A percentile compares a stretch with the other conserved stretches of the same genome.
These are phyloP conservation scores for Epinephelus malabaricus DNA, from an alignment of 2,797 vertebrate genomes.

Conservation along the genomic window DNA sequence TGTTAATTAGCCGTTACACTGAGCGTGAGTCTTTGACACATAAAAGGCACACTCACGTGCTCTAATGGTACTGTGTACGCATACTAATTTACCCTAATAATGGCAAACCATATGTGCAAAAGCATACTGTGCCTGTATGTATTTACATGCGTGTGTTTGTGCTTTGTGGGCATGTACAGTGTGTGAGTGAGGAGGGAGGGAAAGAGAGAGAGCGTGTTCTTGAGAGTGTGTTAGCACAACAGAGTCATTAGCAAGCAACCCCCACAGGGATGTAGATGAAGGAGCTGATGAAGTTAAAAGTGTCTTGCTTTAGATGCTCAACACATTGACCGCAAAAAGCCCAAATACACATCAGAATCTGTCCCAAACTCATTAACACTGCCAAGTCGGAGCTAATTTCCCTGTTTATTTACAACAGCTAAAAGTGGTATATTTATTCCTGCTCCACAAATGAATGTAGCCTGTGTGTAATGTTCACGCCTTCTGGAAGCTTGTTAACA, in stretches of 20 bases:
- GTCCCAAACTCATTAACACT: conserved; percentile 34
- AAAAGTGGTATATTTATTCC: conserved; percentile 41
- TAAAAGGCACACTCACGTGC: conserved; percentile 16
- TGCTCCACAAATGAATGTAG: conserved; percentile 19
- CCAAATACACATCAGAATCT: conserved; percentile 33
- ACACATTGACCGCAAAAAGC: conserved; percentile 40
- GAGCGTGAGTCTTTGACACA: neutral
- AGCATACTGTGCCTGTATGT: neutral
- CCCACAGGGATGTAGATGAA: conserved; percentile 61
- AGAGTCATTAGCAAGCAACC: conserved; percentile 62
- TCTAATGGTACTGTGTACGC: neutral
- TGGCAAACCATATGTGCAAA: conserved; percentile 9
- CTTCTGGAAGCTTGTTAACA: conserved; percentile 14
- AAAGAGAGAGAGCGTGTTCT: conserved; percentile 7
- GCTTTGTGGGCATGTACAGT: neutral
- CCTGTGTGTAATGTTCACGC: conserved; percentile 15
- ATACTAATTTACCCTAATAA: conserved; percentile 23
- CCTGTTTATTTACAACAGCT: conserved; percentile 39
- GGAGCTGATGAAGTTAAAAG: conserved; percentile 60
- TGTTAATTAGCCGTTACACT: conserved; percentile 48
- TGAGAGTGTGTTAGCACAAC: conserved; percentile 27
- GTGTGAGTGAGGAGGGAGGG: neutral
- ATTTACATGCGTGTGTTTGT: conserved; percentile 18
- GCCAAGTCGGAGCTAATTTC: conserved; percentile 6
- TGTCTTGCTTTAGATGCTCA: conserved; percentile 59